These are phyloP conservation scores for Piprites chloris DNA, from an alignment of 2,113 vertebrate genomes.

Conservation along the genomic window DNA sequence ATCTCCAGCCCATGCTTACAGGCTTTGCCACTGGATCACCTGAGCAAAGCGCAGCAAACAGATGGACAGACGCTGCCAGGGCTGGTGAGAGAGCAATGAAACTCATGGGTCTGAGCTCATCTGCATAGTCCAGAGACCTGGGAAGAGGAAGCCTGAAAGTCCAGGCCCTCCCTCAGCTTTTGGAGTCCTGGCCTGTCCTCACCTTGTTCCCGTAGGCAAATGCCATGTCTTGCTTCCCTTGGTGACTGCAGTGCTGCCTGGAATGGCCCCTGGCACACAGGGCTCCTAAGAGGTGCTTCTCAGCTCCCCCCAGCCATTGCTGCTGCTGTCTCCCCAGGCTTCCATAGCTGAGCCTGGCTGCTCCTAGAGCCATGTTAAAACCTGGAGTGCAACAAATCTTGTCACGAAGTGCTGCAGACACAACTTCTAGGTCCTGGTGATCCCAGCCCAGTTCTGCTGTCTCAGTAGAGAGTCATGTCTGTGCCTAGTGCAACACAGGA, in stretches of 20 bases:
- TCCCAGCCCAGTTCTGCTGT: background rate
- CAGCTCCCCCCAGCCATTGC: background rate
- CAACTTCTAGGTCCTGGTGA: background rate
- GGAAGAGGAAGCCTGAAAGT: slow-evolving; percentile 23
- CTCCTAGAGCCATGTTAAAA: background rate
- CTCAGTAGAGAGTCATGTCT: background rate
- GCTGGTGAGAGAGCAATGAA: background rate
- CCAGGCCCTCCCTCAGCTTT: slow-evolving; percentile 10
- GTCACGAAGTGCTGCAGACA: background rate
- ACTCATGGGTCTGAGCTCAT: background rate
- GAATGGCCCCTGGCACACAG: background rate
- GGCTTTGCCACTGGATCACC: slow-evolving; percentile 21
- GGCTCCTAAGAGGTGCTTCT: slow-evolving; percentile 1
- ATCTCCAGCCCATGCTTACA: background rate
- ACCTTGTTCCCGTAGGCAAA: background rate
- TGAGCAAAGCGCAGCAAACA: background rate
- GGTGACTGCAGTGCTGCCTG: background rate
- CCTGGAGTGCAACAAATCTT: background rate
- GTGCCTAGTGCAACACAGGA: background rate
- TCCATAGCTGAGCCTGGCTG: background rate
- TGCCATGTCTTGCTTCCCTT: slow-evolving; percentile 3
- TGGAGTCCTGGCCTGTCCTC: background rate
- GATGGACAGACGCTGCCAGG: background rate
- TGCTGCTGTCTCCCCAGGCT: background rate
- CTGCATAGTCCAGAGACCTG: background rate